phyloP scores from a whole-genome alignment of 2,113 vertebrate species.

The Micronycteris hirsuta region DNA sequence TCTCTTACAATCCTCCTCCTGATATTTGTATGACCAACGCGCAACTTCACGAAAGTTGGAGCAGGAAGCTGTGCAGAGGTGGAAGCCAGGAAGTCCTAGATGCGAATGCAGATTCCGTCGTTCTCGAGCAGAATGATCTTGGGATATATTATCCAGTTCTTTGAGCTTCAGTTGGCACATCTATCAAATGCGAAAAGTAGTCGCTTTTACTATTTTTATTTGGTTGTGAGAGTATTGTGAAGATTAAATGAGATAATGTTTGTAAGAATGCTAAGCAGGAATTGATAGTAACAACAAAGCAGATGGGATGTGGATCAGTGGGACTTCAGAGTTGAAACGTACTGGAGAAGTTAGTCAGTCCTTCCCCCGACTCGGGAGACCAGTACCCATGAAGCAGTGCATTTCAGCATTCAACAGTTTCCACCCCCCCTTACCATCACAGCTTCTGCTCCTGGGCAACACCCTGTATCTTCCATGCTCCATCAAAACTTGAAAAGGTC shows the following conservation, averaged over 20 bases:
- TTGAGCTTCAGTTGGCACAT: background rate
- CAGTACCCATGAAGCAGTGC: background rate
- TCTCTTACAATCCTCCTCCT: conserved; percentile 14
- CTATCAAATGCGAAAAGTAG: background rate
- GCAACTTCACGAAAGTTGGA: background rate
- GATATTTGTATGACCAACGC: background rate
- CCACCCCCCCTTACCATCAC: background rate
- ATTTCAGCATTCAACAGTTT: background rate
- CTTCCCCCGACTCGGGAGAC: background rate
- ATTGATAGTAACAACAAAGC: background rate
- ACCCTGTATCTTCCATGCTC: background rate
- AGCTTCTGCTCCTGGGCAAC: background rate
- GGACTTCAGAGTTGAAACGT: background rate
- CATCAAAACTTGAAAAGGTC: background rate
- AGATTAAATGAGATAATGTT: background rate
- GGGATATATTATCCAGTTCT: background rate
- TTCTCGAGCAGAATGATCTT: background rate
- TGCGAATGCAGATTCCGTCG: background rate
- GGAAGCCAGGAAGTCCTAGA: background rate
- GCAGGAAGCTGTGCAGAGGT: background rate
- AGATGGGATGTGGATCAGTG: background rate
- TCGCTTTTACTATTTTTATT: background rate
- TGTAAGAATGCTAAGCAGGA: background rate
- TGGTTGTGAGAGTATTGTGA: background rate
- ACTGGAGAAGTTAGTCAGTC: background rate